phyloP scores from a whole-genome alignment of 2,888 invertebrate genomes.

The Drosophila lutescens region DNA sequence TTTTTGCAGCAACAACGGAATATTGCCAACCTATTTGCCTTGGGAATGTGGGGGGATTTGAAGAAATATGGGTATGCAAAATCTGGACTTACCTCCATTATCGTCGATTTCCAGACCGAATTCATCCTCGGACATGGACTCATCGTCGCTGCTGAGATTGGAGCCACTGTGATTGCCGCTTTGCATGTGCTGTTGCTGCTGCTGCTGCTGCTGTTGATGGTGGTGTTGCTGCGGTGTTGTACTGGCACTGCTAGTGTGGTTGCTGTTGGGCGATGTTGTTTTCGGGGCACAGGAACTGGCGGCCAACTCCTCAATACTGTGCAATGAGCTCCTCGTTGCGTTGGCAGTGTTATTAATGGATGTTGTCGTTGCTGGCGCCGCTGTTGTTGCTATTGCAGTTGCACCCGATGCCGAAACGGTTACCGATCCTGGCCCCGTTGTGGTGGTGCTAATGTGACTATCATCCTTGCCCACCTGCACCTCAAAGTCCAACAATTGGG shows the following conservation, averaged over 20 bases:
- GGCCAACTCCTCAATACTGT: constrained; percentile 74
- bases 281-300: constrained; percentile 67
- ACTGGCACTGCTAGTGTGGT: constrained; percentile 36
- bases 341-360: constrained; percentile 39
- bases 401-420: constrained; percentile 37
- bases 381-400: constrained; percentile 39
- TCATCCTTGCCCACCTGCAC: constrained; percentile 45
- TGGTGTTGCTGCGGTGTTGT: constrained; percentile 53
- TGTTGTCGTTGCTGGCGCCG: constrained; percentile 42
- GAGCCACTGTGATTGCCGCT: constrained; percentile 61
- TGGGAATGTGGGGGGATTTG: background rate
- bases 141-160: constrained; percentile 78
- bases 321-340: constrained; percentile 59
- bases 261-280: constrained; percentile 33
- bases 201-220: constrained; percentile 43
- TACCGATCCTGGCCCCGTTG: constrained; percentile 14
- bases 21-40: constrained; percentile 12
- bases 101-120: constrained; percentile 81
- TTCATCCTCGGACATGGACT: constrained; percentile 80
- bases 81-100: constrained; percentile 76
- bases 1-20: constrained; percentile 12
- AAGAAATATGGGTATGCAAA: background rate
- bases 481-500: constrained; percentile 66
- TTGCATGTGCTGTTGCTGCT: constrained; percentile 50
- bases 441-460: constrained; percentile 44